phyloP scores from a whole-genome alignment of 2,888 invertebrate species.

The Hyles lineata region DNA sequence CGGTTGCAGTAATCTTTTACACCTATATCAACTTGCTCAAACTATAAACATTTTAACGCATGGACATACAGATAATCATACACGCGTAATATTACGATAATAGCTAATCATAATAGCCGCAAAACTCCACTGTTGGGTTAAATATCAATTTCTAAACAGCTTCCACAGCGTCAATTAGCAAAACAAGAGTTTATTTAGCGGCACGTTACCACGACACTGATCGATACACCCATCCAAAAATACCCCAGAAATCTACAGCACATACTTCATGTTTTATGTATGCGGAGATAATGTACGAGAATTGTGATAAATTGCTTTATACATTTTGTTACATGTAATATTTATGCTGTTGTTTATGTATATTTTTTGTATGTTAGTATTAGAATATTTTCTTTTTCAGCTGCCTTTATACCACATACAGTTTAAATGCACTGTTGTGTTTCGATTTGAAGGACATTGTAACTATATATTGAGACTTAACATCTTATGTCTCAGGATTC shows the following conservation, averaged over 20 bases:
- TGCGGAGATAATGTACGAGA: slow-evolving; percentile 1
- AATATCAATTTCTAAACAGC: neutral
- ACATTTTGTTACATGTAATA: slow-evolving; percentile 4
- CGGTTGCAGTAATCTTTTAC: too few relatives aligned
- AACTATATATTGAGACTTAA: too few relatives aligned
- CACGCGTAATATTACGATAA: too few relatives aligned
- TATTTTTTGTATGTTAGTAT: neutral
- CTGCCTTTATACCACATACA: too few relatives aligned
- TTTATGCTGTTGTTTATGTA: neutral
- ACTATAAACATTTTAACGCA: too few relatives aligned
- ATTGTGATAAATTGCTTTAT: slow-evolving; percentile 1
- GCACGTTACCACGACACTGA: neutral
- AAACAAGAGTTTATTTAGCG: neutral
- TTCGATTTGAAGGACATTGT: too few relatives aligned
- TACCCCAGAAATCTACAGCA: neutral
- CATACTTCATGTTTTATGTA: slow-evolving; percentile 10
- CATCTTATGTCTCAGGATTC: too few relatives aligned
- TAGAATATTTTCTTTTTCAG: neutral
- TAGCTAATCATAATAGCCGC: too few relatives aligned
- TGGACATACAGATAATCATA: too few relatives aligned
- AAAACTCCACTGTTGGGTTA: too few relatives aligned
- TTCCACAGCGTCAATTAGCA: neutral
- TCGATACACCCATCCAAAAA: neutral
- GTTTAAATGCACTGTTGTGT: too few relatives aligned
- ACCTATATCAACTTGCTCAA: too few relatives aligned